Conservation (phyloP, 1,140 invertebrate genomes). For the Condylostylus longicornis region DNA sequence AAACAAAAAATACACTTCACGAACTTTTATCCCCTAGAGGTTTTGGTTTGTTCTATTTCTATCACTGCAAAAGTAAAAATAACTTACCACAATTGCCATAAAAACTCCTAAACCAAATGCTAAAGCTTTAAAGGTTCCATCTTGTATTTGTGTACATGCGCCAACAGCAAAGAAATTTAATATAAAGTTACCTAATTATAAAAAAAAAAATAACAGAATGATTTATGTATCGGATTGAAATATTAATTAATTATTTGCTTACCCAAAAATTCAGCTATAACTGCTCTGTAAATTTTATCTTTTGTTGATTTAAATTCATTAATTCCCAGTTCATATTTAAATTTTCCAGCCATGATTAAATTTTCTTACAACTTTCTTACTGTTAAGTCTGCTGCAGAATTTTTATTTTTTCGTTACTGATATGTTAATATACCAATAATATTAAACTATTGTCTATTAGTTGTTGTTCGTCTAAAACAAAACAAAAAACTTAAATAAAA, state of each 20-base stretch:
- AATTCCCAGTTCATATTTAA: conserved; percentile 45
- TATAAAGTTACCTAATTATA: conserved; percentile 54
- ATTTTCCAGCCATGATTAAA: conserved; percentile 35
- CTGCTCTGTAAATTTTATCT: conserved; percentile 44
- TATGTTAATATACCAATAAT: too few species aligned
- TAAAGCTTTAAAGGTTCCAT: conserved; percentile 63
- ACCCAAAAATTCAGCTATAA: conserved; percentile 66
- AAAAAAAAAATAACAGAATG: conserved; percentile 1
- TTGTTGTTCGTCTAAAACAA: too few species aligned
- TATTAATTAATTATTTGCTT: conserved; percentile 6
- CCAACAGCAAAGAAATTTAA: conserved; percentile 76
- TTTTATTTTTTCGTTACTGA: too few species aligned
- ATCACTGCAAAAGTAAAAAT: background rate
- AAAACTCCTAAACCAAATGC: conserved; percentile 77
- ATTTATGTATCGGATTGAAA: background rate
- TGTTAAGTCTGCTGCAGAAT: too few species aligned
- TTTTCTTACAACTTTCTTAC: background rate
- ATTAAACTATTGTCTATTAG: too few species aligned
- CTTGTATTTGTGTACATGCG: conserved; percentile 38
- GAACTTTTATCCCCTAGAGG: too few species aligned
- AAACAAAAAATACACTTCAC: too few species aligned
- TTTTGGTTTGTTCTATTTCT: too few species aligned
- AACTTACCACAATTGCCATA: conserved; percentile 54
- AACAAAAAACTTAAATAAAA: too few species aligned
- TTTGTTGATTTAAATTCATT: conserved; percentile 48